These are phyloP conservation scores for Channa striata DNA, from an alignment of 2,797 vertebrate species.

Conservation along the genomic window DNA sequence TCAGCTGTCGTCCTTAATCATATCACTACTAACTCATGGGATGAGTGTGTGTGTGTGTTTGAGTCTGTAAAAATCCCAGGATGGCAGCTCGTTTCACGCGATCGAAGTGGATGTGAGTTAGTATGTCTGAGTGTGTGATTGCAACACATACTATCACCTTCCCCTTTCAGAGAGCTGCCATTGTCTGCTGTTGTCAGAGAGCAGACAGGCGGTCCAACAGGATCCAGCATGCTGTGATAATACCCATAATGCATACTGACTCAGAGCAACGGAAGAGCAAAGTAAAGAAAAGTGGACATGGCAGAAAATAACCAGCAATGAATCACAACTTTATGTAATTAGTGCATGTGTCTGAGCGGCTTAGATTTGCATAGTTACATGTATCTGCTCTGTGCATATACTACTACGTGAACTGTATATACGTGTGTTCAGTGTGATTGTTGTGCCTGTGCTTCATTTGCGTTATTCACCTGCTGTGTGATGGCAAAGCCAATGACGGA, in stretches of 20 bases:
- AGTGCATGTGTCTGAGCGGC: neutral
- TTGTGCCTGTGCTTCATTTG: neutral
- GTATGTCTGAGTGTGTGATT: slow-evolving; percentile 16
- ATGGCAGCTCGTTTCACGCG: neutral
- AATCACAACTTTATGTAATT: slow-evolving; percentile 34
- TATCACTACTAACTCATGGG: neutral
- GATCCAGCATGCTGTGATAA: slow-evolving; percentile 8
- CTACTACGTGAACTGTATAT: no score
- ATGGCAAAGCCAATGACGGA: slow-evolving; percentile 96
- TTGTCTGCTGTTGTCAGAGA: slow-evolving; percentile 23
- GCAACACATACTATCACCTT: slow-evolving; percentile 26
- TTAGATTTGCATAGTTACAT: neutral
- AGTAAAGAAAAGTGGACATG: slow-evolving; percentile 24
- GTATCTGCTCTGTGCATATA: neutral
- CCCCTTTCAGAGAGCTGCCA: slow-evolving; percentile 43
- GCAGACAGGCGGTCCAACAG: slow-evolving; percentile 30
- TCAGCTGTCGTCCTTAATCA: slow-evolving; percentile 26
- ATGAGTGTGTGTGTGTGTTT: slow-evolving; percentile 8
- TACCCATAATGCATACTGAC: slow-evolving; percentile 50
- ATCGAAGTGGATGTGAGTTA: neutral
- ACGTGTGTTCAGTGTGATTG: slow-evolving; percentile 12
- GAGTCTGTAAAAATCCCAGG: neutral
- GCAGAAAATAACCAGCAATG: slow-evolving; percentile 32
- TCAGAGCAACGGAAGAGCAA: neutral
- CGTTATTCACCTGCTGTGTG: slow-evolving; percentile 91